Evolutionary conservation across 2,797 vertebrate species (phyloP).

Genomic region (Sebastes goodei): DNA sequence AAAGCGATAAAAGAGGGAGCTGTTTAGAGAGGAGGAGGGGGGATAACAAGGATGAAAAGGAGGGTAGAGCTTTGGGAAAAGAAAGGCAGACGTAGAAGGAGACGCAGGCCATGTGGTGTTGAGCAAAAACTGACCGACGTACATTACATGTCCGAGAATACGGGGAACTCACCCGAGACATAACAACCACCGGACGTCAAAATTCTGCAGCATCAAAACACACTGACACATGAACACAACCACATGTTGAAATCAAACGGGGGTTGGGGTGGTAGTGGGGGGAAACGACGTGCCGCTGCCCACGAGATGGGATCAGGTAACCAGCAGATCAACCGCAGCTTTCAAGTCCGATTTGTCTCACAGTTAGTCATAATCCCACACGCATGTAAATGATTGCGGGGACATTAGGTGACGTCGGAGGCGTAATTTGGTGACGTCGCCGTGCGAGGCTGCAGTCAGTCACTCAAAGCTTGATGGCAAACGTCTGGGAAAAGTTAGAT

Average conservation of each 20-base stretch:
- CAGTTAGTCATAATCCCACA: conserved; percentile 31
- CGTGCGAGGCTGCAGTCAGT: background rate
- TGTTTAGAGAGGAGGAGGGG: background rate
- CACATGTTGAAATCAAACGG: conserved; percentile 47
- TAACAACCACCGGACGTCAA: conserved; percentile 41
- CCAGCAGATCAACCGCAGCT: conserved; percentile 35
- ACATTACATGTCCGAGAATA: conserved; percentile 9
- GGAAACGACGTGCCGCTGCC: background rate
- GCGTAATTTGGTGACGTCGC: conserved; percentile 25
- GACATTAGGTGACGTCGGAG: conserved; percentile 33
- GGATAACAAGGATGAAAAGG: background rate
- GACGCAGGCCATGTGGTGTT: background rate
- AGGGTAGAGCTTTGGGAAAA: background rate
- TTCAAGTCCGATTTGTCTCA: conserved; percentile 59
- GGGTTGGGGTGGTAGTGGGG: background rate
- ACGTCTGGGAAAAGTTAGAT: conserved; percentile 22
- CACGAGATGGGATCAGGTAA: conserved; percentile 22
- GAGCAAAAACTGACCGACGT: background rate
- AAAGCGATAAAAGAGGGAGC: background rate
- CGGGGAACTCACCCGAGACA: conserved; percentile 21
- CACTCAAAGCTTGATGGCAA: background rate
- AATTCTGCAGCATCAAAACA: conserved; percentile 26
- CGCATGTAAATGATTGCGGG: conserved; percentile 35
- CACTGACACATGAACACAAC: conserved; percentile 59
- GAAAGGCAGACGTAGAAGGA: background rate